phyloP scores from a whole-genome alignment of 2,797 vertebrate genomes.

The Lacerta agilis region DNA sequence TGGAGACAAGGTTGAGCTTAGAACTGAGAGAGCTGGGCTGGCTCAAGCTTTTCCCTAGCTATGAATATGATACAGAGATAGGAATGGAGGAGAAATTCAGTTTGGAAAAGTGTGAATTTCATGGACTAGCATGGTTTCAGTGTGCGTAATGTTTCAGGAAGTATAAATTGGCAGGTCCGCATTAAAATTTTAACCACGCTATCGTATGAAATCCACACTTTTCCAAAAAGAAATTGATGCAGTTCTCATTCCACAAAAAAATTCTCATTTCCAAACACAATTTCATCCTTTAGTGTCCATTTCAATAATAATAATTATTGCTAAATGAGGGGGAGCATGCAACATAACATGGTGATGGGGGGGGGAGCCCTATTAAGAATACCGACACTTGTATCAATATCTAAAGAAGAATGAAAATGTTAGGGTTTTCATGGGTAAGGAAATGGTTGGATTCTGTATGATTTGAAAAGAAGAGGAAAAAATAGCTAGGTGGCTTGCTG shows the following conservation, averaged over 20 bases:
- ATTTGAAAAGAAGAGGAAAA: not conserved
- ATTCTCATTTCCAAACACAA: not conserved
- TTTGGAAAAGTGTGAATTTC: too few species aligned
- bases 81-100: too few species aligned
- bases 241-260: too few species aligned
- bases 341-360: not conserved
- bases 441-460: not conserved
- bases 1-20: not conserved
- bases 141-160: too few species aligned
- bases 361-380: not conserved
- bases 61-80: not conserved
- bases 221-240: too few species aligned
- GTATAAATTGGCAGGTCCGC: too few species aligned
- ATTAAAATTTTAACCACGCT: too few species aligned
- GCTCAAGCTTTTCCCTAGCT: not conserved
- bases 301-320: not conserved
- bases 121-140: too few species aligned
- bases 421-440: not conserved
- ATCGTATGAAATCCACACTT: too few species aligned
- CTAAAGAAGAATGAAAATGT: not conserved
- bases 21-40: not conserved
- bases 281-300: not conserved
- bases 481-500: not conserved
- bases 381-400: not conserved
- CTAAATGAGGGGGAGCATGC: not conserved